Evolutionary conservation across 2,113 vertebrate species (phyloP), one percentile per base, ranked within the genome.

Genomic region (Callionymus lyra): DNA sequence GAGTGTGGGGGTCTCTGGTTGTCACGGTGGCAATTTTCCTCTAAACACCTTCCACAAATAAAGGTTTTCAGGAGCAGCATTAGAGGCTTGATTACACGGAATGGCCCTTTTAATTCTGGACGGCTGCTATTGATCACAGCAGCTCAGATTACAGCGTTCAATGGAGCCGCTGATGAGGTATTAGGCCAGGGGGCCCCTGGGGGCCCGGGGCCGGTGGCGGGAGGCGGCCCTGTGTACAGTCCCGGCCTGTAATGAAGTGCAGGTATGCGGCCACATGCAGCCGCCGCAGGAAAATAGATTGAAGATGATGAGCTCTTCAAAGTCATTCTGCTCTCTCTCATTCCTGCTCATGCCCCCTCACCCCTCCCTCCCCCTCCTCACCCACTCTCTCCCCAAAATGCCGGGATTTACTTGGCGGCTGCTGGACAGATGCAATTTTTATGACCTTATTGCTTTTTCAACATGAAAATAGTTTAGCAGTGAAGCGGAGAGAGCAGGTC

Each of bases 111-210:
- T 99, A 93, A 99, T 99, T 99, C 97, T 94, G 92, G 89, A 88
- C 84, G 87, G 88, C 88, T 89, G 81, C 87, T 96, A 99, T 99
- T 95, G 95, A 99, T 99, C 93, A 97, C 88, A 89, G 84, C 84
- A 92, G 91, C 86, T 90, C 90, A 97, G 94, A 99, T 98, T 98
- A 94, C 94, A 96, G 91, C 90, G 91, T 93, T 99, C 95, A 98
- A 98, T 97, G 93, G 92, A 97, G 95, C 93, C 87, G 75, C 91
- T 97, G 95, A 99, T 99, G 93, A 97, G 95, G 95, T 99, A 97
- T 99, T 99, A 99, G 95, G 81, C 92, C 89, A 89, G 88, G 88
- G 89, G 84, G 91, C 89, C 91, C 87, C 76, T 81, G 88, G 91
- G 91, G 82, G 59, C 74, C 10, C 71, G 67, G 49, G 67, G 60